Evolutionary conservation across 2,797 vertebrate genomes (phyloP).

Genomic region (Basileuterus tristriatus): DNA sequence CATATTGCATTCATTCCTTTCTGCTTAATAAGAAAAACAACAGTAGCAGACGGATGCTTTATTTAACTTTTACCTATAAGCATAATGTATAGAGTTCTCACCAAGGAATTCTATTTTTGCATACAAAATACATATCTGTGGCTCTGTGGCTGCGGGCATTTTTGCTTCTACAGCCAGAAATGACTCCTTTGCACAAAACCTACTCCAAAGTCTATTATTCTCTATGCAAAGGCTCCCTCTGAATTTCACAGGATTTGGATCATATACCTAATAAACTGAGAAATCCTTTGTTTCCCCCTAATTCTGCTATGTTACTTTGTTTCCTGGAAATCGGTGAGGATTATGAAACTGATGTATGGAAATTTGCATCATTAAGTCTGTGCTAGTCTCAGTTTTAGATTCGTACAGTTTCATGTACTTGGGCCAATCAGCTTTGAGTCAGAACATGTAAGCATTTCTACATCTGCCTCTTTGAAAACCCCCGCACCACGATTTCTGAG

Average conservation of each 20-base stretch:
- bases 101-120: conserved; percentile 25
- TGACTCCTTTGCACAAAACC: neutral
- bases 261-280: neutral
- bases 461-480: neutral
- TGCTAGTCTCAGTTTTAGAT: neutral
- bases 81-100: neutral
- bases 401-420: neutral
- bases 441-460: neutral
- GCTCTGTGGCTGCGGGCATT: neutral
- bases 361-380: neutral
- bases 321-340: neutral
- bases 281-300: neutral
- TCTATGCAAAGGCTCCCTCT: neutral
- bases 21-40: conserved; percentile 28
- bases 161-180: conserved; percentile 39
- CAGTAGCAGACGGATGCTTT: conserved; percentile 9
- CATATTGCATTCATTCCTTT: conserved; percentile 48
- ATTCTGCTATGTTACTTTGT: neutral
- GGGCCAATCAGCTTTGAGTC: neutral
- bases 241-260: conserved; percentile 25
- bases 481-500: neutral
- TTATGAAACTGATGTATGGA: neutral
- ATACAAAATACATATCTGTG: neutral
- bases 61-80: conserved; percentile 40
- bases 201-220: neutral